These are phyloP conservation scores for Enteromius afrohamiltoni DNA, from an alignment of 2,797 vertebrate species.

Conservation along the genomic window DNA sequence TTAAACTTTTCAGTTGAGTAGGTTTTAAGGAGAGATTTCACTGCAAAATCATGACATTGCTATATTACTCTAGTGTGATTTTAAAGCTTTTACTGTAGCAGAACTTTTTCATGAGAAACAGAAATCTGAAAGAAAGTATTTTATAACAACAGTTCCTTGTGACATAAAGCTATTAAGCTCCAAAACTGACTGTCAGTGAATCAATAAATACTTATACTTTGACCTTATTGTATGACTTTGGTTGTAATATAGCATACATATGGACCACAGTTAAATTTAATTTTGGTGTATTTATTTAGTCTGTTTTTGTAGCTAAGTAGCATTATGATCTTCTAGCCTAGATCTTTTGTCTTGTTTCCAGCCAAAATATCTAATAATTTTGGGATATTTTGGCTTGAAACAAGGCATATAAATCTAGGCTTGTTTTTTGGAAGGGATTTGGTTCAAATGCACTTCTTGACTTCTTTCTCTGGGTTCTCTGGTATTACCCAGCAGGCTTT, in stretches of 20 bases:
- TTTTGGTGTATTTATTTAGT: not conserved
- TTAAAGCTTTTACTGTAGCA: not conserved
- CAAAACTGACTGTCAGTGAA: not conserved
- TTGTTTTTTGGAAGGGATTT: conserved; percentile 17
- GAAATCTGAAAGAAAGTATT: not conserved
- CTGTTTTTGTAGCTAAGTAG: not conserved
- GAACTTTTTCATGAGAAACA: not conserved
- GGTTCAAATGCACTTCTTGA: conserved; percentile 10
- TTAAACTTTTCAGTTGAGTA: not conserved
- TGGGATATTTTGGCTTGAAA: no score
- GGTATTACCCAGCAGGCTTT: conserved; percentile 44
- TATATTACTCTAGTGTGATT: no score
- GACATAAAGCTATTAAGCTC: not conserved
- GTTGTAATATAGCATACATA: not conserved
- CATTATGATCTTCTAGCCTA: not conserved
- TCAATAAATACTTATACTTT: not conserved
- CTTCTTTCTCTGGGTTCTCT: conserved; percentile 30
- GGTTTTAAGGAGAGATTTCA: not conserved
- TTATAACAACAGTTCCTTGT: not conserved
- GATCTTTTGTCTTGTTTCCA: no score
- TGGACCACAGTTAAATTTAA: not conserved
- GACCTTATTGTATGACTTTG: not conserved
- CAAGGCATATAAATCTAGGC: no score
- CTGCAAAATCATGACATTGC: not conserved
- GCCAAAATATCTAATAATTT: no score